phyloP scores from a whole-genome alignment of 2,888 invertebrate genomes.

The Tetanocera ferruginea region DNA sequence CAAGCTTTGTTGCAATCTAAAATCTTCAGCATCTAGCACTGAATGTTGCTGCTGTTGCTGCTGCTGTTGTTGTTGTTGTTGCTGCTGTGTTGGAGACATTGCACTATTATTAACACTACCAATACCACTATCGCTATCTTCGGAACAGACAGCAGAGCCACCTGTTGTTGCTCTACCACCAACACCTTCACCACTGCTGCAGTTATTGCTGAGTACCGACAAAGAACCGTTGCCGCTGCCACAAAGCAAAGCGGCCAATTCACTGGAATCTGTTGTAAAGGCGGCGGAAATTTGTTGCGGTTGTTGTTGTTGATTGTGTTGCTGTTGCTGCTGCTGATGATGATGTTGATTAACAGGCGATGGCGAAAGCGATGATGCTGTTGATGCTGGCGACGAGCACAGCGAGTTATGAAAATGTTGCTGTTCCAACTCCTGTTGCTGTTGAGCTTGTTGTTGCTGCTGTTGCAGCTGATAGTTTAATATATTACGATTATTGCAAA shows the following conservation, averaged over 20 bases:
- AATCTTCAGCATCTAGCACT: slow-evolving; percentile 18
- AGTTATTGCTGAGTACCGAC: slow-evolving; percentile 56
- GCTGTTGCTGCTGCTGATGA: slow-evolving; percentile 55
- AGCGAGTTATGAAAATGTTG: slow-evolving; percentile 63
- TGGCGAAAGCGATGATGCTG: slow-evolving; percentile 65
- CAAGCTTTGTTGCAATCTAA: slow-evolving; percentile 51
- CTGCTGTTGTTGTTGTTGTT: slow-evolving; percentile 55
- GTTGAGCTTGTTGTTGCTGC: slow-evolving; percentile 51
- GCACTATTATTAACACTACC: slow-evolving; percentile 43
- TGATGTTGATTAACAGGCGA: slow-evolving; percentile 58
- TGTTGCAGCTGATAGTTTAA: slow-evolving; percentile 44
- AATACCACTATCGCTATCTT: slow-evolving; percentile 46
- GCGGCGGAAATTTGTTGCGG: slow-evolving; percentile 49
- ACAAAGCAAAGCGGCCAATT: slow-evolving; percentile 61
- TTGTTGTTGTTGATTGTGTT: slow-evolving; percentile 51
- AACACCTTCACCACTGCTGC: slow-evolving; percentile 41
- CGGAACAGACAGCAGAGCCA: slow-evolving; percentile 35
- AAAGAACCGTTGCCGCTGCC: slow-evolving; percentile 58
- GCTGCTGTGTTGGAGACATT: slow-evolving; percentile 52
- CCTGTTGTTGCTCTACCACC: slow-evolving; percentile 4
- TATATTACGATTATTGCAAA: slow-evolving; percentile 41
- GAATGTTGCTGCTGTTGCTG: not conserved
- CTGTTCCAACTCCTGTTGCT: slow-evolving; percentile 49
- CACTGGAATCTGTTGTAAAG: slow-evolving; percentile 58
- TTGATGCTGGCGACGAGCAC: slow-evolving; percentile 66